phyloP scores from a whole-genome alignment of 2,797 vertebrate species.

The Myripristis murdjan region DNA sequence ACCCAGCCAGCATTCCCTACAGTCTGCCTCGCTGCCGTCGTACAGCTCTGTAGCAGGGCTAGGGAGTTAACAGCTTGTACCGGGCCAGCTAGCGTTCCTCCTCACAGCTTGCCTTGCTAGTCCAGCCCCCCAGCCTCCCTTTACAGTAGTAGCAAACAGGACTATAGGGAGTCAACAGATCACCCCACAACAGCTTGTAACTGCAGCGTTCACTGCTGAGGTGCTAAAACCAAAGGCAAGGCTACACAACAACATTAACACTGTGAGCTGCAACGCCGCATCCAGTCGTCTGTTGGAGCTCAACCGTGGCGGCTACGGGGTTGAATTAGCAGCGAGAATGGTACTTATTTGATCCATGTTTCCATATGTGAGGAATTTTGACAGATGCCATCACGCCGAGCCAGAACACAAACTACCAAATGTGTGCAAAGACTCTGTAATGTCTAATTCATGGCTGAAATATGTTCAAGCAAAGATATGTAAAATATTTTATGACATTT shows the following conservation, averaged over 20 bases:
- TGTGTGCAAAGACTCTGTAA: conserved; percentile 19
- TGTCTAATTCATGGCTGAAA: conserved; percentile 49
- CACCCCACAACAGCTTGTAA: conserved; percentile 77
- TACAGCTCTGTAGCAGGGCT: conserved; percentile 51
- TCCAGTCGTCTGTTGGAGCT: conserved; percentile 54
- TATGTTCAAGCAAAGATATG: conserved; percentile 33
- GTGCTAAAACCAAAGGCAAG: conserved; percentile 77
- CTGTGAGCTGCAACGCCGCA: conserved; percentile 17
- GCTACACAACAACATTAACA: conserved; percentile 57
- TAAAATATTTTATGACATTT: conserved; percentile 28
- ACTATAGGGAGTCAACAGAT: conserved; percentile 69
- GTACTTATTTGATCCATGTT: conserved; percentile 49
- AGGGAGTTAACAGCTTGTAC: conserved; percentile 67
- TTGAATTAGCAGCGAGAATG: conserved; percentile 47
- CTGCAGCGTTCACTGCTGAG: conserved; percentile 71
- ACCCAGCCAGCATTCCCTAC: conserved; percentile 50
- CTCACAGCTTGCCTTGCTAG: conserved; percentile 67
- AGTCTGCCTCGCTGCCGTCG: conserved; percentile 52
- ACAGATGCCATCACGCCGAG: conserved; percentile 56
- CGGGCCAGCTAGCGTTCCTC: conserved; percentile 57
- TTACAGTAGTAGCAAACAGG: conserved; percentile 62
- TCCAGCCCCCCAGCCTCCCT: conserved; percentile 37
- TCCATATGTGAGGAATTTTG: conserved; percentile 54
- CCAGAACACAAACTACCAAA: conserved; percentile 18
- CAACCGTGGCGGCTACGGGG: conserved; percentile 38